Percentiles rank a stretch among this genome's conserved stretches.
phyloP scores from a whole-genome alignment of 2,113 vertebrate genomes.

The Erpornis zantholeuca region DNA sequence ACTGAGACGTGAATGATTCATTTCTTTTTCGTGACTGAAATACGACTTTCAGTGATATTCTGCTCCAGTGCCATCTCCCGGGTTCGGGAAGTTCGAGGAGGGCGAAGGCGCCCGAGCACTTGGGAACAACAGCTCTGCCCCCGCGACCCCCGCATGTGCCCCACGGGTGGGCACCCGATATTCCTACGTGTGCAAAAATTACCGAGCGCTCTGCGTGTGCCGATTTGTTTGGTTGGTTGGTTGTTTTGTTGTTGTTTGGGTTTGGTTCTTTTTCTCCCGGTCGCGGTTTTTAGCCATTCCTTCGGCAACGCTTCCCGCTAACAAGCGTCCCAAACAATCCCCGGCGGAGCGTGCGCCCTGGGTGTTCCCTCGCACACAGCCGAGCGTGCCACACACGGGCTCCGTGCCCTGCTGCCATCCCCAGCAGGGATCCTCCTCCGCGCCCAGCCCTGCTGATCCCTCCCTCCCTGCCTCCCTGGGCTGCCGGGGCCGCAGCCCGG shows the following conservation, averaged over 20 bases:
- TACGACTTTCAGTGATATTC: accelerated
- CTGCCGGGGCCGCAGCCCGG: no score
- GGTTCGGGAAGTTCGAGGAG: background rate
- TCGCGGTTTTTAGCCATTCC: accelerated
- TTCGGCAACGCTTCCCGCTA: accelerated
- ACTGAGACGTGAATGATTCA: background rate
- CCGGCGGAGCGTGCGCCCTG: background rate
- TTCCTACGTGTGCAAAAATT: accelerated
- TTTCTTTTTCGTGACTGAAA: background rate
- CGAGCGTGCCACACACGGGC: background rate
- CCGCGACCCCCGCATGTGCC: background rate
- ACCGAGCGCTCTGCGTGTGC: accelerated
- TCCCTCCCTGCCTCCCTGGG: background rate
- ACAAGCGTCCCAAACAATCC: no score
- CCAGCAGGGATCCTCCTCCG: background rate
- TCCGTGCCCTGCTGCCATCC: background rate
- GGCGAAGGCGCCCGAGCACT: accelerated
- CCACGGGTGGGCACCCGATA: accelerated
- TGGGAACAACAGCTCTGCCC: accelerated
- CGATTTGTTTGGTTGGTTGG: no score
- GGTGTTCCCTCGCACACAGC: accelerated
- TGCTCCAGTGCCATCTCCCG: background rate
- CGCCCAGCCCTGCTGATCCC: background rate
- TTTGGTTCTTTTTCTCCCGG: no score
- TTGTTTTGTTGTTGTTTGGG: no score